Evolutionary conservation across 2,113 vertebrate species (phyloP), one percentile per base, ranked within the genome.

Genomic region (Rhinolophus ferrumequinum): DNA sequence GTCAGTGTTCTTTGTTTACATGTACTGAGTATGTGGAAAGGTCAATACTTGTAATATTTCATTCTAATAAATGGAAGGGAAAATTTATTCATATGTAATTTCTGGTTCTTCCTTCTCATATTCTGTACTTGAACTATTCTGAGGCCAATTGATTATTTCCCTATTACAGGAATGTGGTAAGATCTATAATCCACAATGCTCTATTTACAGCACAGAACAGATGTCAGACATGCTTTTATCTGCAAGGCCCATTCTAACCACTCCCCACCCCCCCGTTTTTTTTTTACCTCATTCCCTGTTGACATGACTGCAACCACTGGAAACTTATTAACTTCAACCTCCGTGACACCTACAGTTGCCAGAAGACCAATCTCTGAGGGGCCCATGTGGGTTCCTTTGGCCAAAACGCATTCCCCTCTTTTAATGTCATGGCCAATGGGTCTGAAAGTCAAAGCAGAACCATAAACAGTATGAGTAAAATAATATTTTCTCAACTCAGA

Each of bases 401-500:
- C 99, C 98, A 99, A 98, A 86, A 99, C 99, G 62, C 99, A 99
- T 98, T 99, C 99, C 72, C 99, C 99, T 97, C 99, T 99, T 98
- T 99, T 99, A 98, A 99, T 99, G 97, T 99, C 99, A 95, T 99
- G 99, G 98, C 99, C 99, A 52, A 99, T 99, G 95, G 99, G 99
- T 99, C 99, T 99, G 97, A 89, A 98, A 98, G 95, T 88, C 93
- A 98, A 88, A 85, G 95, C 41, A 98, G 76, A 96, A 95, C 58
- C 86, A 84, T 97, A 96, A 96, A 0, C 2, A 94, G 30, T 92
- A 66, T 92, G 75, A 95, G 26, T 95, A 54, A 95, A 97, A 67
- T 56, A 72, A 85, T 58, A 87, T 96, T 30, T 95, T 84, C 80
- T 97, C 16, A 96, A 94, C 33, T 60, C 67, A 54, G 86, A 82